Evolutionary conservation across 1,140 invertebrate species (phyloP), one percentile per base, ranked within the genome.

Genomic region (Philaenus spumarius): DNA sequence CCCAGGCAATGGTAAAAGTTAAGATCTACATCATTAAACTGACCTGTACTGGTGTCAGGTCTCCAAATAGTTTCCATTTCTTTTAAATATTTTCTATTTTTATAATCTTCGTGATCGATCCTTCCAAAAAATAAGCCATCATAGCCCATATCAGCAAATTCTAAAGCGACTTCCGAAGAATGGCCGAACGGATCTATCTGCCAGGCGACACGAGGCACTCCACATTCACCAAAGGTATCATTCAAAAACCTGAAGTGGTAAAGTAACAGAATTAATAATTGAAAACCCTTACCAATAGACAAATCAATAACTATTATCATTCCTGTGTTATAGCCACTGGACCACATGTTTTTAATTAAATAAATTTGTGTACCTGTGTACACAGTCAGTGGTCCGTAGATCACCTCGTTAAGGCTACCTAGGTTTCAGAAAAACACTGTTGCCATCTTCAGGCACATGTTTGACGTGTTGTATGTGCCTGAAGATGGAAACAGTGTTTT

Each of bases 181-280:
- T 97, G 93, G 0, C 93, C 93, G 67, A 95, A 96, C 0, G 93
- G 91, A 76, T 95, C 92, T 45, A 96, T 95, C 71, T 96, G 93
- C 93, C 93, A 96, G 2, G 87, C 91, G 9, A 93, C 80, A 23
- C 78, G 79, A 0, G 92, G 93, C 12, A 82, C 73, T 0, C 80
- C 91, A 69, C 92, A 95, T 12, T 80, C 73, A 0, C 92, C 93
- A 69, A 96, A 93, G 0, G 84, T 87, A 14, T 93, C 83, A 59
- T 90, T 84, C 1, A 96, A 69, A 48, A 84, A 80, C 60, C 79
- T 78, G 50, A 14, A 42, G n/a, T n/a, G n/a, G n/a, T n/a, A n/a
- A n/a, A n/a, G n/a, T n/a, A n/a, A n/a, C n/a, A 62, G 62, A 57
- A 39, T 22, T n/a, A n/a, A 45, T 35, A 7, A 45, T 6, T 15